phyloP scores from a whole-genome alignment of 2,888 invertebrate species.

The Fragum sueziense region DNA sequence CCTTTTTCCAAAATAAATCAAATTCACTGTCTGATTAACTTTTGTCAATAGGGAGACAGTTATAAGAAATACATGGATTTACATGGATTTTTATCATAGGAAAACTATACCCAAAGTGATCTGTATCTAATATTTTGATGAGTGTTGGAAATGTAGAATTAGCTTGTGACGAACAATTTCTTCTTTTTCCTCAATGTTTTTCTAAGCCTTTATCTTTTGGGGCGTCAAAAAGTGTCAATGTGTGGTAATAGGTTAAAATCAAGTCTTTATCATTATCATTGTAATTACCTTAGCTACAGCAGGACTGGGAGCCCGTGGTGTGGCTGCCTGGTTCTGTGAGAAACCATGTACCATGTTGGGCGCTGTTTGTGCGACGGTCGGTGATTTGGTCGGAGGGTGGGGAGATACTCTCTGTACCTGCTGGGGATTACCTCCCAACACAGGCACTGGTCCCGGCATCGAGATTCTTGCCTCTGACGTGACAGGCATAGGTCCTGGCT shows the following conservation, averaged over 20 bases:
- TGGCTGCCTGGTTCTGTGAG: conserved; percentile 55
- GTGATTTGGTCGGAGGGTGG: conserved; percentile 66
- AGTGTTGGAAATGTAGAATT: too few relatives aligned
- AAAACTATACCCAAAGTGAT: too few relatives aligned
- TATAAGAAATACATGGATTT: too few relatives aligned
- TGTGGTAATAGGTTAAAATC: not conserved
- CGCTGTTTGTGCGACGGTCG: conserved; percentile 68
- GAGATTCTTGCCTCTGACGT: conserved; percentile 45
- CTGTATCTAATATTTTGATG: too few relatives aligned
- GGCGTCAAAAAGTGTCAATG: too few relatives aligned
- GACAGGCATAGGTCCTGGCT: conserved; percentile 37
- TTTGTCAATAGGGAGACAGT: too few relatives aligned
- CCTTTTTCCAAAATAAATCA: too few relatives aligned
- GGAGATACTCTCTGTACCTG: conserved; percentile 62
- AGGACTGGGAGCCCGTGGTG: conserved; percentile 60
- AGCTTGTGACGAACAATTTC: too few relatives aligned
- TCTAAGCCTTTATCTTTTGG: too few relatives aligned
- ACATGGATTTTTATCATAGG: too few relatives aligned
- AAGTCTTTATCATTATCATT: not conserved
- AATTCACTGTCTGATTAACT: too few relatives aligned
- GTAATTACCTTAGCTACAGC: conserved; percentile 58
- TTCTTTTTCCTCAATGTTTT: too few relatives aligned
- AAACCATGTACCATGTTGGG: conserved; percentile 62
- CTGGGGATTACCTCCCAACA: conserved; percentile 57
- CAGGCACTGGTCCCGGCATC: conserved; percentile 60